These are phyloP conservation scores for Coelinius sp. DNA, from an alignment of 2,888 invertebrate species.

Conservation along the genomic window DNA sequence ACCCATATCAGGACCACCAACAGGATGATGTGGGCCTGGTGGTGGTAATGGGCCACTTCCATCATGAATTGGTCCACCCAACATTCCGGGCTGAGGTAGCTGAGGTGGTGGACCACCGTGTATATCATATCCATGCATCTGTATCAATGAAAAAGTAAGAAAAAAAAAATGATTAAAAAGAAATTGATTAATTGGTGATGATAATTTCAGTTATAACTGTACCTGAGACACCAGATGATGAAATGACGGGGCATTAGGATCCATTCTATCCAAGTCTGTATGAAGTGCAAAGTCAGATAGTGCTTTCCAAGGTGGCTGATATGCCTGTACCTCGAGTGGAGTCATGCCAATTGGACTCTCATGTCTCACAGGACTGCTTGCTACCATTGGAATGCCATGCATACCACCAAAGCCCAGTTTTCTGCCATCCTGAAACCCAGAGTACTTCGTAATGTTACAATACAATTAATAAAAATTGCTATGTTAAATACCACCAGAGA, in stretches of 20 bases:
- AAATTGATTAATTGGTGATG: not conserved
- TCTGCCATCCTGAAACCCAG: conserved; percentile 87
- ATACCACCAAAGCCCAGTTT: conserved; percentile 94
- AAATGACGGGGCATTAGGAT: conserved; percentile 91
- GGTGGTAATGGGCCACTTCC: conserved; percentile 63
- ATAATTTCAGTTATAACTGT: conserved; percentile 40
- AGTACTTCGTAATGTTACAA: conserved; percentile 72
- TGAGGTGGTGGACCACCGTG: conserved; percentile 66
- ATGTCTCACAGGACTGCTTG: conserved; percentile 92
- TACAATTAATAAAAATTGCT: conserved; percentile 20
- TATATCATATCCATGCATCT: conserved; percentile 95
- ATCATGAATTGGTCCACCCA: conserved; percentile 66
- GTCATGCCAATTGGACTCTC: conserved; percentile 90
- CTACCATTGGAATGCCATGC: conserved; percentile 98
- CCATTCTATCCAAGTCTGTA: conserved; percentile 90
- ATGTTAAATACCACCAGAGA: not conserved
- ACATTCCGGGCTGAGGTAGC: conserved; percentile 65
- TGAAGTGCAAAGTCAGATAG: conserved; percentile 96
- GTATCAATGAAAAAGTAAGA: conserved; percentile 59
- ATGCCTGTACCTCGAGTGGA: conserved; percentile 91
- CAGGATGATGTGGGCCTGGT: conserved; percentile 61
- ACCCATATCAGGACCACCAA: conserved; percentile 73
- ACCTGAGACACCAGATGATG: conserved; percentile 97
- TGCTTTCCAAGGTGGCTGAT: conserved; percentile 98
- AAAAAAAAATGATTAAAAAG: not conserved